Evolutionary conservation across 2,113 vertebrate species (phyloP).

Genomic region (Bucco capensis): DNA sequence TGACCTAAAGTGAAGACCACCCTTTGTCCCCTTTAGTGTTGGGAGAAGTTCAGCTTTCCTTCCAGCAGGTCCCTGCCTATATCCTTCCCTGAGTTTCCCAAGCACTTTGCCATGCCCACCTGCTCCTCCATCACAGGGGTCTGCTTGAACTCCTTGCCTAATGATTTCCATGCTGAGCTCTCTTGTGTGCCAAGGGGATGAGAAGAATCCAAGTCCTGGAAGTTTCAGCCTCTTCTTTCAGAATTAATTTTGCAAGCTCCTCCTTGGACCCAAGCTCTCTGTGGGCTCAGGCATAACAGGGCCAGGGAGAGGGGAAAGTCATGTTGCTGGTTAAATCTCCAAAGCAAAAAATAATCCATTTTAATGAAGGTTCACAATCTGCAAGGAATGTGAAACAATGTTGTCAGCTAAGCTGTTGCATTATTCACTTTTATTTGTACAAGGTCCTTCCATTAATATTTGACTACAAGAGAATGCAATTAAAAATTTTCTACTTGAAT

Average conservation of each 20-base stretch:
- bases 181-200: neutral
- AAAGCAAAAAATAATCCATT: constrained; percentile 70
- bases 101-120: accelerated
- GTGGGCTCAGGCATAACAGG: constrained; percentile 25
- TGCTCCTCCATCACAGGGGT: neutral
- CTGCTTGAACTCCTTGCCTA: neutral
- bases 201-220: constrained; percentile 30
- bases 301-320: constrained; percentile 51
- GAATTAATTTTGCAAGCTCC: constrained; percentile 62
- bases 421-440: constrained; percentile 73
- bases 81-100: neutral
- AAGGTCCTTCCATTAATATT: constrained; percentile 72
- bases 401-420: constrained; percentile 71
- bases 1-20: neutral
- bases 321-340: constrained; percentile 67
- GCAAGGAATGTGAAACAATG: constrained; percentile 71
- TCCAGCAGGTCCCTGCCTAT: neutral
- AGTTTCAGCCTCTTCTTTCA: constrained; percentile 7
- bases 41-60: neutral
- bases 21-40: neutral
- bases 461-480: constrained; percentile 71
- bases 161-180: neutral
- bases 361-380: constrained; percentile 71
- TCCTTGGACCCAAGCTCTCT: constrained; percentile 31
- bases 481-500: constrained; percentile 70